Base-by-base conservation (phyloP, 2,113 vertebrate species). In the Crotalus tigris region DNA sequence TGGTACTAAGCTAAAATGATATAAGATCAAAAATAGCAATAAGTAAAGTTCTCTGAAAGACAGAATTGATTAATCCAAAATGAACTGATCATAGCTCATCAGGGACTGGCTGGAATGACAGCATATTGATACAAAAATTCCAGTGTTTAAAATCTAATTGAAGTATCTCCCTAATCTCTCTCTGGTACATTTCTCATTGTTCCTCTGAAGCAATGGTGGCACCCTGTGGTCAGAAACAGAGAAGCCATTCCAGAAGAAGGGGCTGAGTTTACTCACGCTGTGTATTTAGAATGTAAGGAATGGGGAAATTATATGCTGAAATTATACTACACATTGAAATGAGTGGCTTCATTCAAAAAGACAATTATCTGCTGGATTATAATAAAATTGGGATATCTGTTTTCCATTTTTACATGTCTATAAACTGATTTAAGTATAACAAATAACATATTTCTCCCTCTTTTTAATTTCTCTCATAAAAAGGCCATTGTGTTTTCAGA, bases 201-300 rank as follows among this genome's bases (percentile, higher is more conserved):
- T 69, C 92, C 94, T 57, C 95, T 95, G 90, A 95, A 96, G 93
- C 89, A 0, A 96, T 85, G 96, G 95, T 92, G 95, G 96, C 97
- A 97, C 96, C 97, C 95, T 89, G 92, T 97, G 97, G 97, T 90
- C 95, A 91, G 0, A 90, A 51, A 92, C 33, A 44, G 3, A 85
- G 54, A 88, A 92, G 53, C 64, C 85, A 4, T 93, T 59, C 46
- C n/a, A 86, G 81, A 39, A 54, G 44, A 58, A 85, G 51, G 39
- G 5, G 29, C 57, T 57, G 51, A 17, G 5, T 90, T 59, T 26
- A 51, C 13, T 64, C 49, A 90, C 6, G 13, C 21, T 13, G 33
- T 85, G 24, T 55, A 19, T 55, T 92, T 90, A 85, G 57, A 91
- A n/a, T 6, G 8, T 1, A 57, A 54, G 33, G 9, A 19, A 54